phyloP scores from a whole-genome alignment of 2,113 vertebrate genomes.

The Neogobius melanostomus region DNA sequence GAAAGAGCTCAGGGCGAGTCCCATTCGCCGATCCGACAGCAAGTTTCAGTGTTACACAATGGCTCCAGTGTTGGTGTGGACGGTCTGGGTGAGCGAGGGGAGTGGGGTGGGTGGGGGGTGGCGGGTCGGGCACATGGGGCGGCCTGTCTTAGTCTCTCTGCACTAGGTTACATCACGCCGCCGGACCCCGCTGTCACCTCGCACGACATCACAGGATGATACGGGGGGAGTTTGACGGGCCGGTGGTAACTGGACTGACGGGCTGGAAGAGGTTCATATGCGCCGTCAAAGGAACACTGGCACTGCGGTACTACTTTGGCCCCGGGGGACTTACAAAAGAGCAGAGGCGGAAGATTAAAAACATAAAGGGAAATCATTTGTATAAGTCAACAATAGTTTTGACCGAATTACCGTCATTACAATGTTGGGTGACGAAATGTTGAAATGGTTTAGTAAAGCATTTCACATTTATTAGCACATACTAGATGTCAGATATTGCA shows the following conservation, averaged over 20 bases:
- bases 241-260: not conserved
- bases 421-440: too few relatives aligned
- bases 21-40: conserved; percentile 33
- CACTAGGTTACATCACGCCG: conserved; percentile 39
- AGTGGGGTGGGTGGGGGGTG: too few relatives aligned
- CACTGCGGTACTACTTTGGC: not conserved
- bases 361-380: too few relatives aligned
- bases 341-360: too few relatives aligned
- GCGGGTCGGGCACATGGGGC: too few relatives aligned
- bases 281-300: conserved; percentile 1
- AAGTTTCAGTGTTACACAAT: conserved; percentile 43
- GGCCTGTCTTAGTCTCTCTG: not conserved
- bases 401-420: too few relatives aligned
- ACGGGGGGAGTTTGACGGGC: conserved; percentile 20
- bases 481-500: too few relatives aligned
- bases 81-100: not conserved
- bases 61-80: conserved; percentile 6
- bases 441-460: too few relatives aligned
- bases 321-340: not conserved
- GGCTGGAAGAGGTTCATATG: not conserved
- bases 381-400: too few relatives aligned
- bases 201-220: conserved; percentile 12
- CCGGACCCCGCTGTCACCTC: conserved; percentile 52
- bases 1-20: conserved; percentile 22
- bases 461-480: too few relatives aligned